Evolutionary conservation across 2,113 vertebrate genomes (phyloP).

Genomic region (Callocephalon fimbriatum): DNA sequence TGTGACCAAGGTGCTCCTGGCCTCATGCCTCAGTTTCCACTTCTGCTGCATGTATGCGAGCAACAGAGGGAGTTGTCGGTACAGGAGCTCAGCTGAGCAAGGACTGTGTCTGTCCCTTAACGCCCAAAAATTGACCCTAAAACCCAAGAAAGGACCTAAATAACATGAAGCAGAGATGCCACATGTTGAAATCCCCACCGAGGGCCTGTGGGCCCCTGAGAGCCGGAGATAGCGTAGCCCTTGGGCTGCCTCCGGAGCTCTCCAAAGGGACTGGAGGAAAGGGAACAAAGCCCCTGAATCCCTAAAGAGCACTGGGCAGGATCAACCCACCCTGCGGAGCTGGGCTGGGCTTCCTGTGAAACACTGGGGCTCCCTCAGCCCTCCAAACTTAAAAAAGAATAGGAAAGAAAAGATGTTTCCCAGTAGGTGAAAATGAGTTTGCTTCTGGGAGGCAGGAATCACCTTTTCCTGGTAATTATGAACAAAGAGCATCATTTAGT

Average conservation of each 20-base stretch:
- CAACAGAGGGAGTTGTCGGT: too few relatives aligned
- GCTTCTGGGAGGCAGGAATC: constrained; percentile 34
- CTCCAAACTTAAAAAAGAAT: not conserved
- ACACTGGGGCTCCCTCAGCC: not conserved
- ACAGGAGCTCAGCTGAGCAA: not conserved
- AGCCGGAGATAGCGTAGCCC: rapidly evolving
- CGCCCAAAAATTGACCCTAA: not conserved
- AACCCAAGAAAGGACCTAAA: not conserved
- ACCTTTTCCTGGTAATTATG: constrained; percentile 67
- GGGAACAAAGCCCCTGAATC: not conserved
- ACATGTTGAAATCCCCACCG: rapidly evolving
- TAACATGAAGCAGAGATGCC: not conserved
- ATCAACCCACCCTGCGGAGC: not conserved
- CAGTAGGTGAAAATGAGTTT: constrained; percentile 11
- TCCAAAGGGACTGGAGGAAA: not conserved
- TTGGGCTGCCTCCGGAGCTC: not conserved
- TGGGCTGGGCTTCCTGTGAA: not conserved
- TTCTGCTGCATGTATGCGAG: not conserved
- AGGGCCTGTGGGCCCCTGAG: rapidly evolving
- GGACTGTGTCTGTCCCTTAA: rapidly evolving
- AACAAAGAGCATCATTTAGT: constrained; percentile 44
- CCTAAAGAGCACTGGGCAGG: not conserved
- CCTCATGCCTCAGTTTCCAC: not conserved
- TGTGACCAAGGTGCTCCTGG: not conserved
- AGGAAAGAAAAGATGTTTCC: not conserved